Percentiles rank a stretch among this genome's conserved stretches.
These are phyloP conservation scores for Sphaeridia pumilis DNA, from an alignment of 2,888 invertebrate genomes.

Conservation along the genomic window DNA sequence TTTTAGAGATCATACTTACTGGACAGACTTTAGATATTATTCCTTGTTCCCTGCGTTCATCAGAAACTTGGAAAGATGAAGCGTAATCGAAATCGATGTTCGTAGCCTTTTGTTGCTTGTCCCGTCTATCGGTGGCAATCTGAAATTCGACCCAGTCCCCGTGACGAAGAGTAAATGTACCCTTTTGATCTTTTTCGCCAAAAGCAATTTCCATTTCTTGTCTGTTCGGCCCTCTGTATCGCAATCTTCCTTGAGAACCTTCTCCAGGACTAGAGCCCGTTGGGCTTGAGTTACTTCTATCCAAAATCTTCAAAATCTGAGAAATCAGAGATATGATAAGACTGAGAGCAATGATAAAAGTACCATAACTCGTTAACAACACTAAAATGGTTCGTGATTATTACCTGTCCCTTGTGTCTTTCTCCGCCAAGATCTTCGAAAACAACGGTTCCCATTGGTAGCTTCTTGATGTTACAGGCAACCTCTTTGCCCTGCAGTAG, in stretches of 20 bases:
- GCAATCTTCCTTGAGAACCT: slow-evolving; percentile 54
- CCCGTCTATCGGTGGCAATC: slow-evolving; percentile 87
- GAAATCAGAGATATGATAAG: slow-evolving; percentile 48
- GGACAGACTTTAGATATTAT: slow-evolving; percentile 50
- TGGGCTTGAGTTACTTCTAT: slow-evolving; percentile 72
- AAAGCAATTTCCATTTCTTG: slow-evolving; percentile 83
- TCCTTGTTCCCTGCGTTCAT: slow-evolving; percentile 82
- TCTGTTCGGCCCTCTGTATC: slow-evolving; percentile 77
- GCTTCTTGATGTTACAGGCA: slow-evolving; percentile 80
- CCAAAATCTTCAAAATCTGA: slow-evolving; percentile 76
- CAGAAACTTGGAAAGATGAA: slow-evolving; percentile 81
- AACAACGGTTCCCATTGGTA: slow-evolving; percentile 85
- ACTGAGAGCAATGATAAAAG: too few relatives aligned
- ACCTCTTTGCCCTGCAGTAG: slow-evolving; percentile 77
- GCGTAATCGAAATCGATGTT: slow-evolving; percentile 81
- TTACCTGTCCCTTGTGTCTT: slow-evolving; percentile 71
- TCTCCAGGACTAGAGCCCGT: slow-evolving; percentile 28
- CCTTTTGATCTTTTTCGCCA: slow-evolving; percentile 88
- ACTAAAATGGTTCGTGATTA: too few relatives aligned
- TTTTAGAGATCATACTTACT: not conserved
- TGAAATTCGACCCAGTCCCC: slow-evolving; percentile 95
- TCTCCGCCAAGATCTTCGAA: slow-evolving; percentile 90
- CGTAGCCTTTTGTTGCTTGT: slow-evolving; percentile 86
- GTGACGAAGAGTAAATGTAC: slow-evolving; percentile 76
- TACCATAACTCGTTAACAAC: too few relatives aligned